phyloP scores from a whole-genome alignment of 2,797 vertebrate species.

The Chaetodon trifasciatus region DNA sequence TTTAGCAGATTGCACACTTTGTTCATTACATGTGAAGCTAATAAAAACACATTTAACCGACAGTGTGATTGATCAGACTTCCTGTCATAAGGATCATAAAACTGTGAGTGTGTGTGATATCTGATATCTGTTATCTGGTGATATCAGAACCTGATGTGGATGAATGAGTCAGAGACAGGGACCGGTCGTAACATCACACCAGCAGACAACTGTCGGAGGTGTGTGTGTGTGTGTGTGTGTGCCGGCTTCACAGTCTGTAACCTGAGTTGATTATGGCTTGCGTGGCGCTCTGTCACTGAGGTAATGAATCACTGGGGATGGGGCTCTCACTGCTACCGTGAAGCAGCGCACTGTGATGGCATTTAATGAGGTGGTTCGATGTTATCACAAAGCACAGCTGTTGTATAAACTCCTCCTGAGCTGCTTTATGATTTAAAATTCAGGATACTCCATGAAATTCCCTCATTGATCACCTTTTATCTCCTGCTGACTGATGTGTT shows the following conservation, averaged over 20 bases:
- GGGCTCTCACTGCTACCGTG: slow-evolving; percentile 46
- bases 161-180: slow-evolving; percentile 75
- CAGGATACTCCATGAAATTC: slow-evolving; percentile 7
- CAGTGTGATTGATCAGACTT: slow-evolving; percentile 1
- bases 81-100: background rate
- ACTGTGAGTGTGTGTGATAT: slow-evolving; percentile 35
- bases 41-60: slow-evolving; percentile 1
- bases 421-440: slow-evolving; percentile 34
- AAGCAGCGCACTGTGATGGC: slow-evolving; percentile 40
- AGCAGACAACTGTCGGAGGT: slow-evolving; percentile 56
- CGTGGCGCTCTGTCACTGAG: slow-evolving; percentile 62
- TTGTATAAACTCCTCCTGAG: slow-evolving; percentile 39
- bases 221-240: slow-evolving; percentile 34
- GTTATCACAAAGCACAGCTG: slow-evolving; percentile 42
- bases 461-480: slow-evolving; percentile 7
- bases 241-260: slow-evolving; percentile 69
- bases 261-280: slow-evolving; percentile 69
- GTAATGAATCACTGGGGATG: slow-evolving; percentile 72
- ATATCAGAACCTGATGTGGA: slow-evolving; percentile 66
- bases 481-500: slow-evolving; percentile 5
- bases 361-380: slow-evolving; percentile 49
- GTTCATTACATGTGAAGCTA: background rate
- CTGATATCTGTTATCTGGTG: slow-evolving; percentile 47
- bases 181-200: slow-evolving; percentile 71
- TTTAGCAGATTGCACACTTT: background rate